phyloP scores from a whole-genome alignment of 2,888 invertebrate species.

The Penaeus monodon region DNA sequence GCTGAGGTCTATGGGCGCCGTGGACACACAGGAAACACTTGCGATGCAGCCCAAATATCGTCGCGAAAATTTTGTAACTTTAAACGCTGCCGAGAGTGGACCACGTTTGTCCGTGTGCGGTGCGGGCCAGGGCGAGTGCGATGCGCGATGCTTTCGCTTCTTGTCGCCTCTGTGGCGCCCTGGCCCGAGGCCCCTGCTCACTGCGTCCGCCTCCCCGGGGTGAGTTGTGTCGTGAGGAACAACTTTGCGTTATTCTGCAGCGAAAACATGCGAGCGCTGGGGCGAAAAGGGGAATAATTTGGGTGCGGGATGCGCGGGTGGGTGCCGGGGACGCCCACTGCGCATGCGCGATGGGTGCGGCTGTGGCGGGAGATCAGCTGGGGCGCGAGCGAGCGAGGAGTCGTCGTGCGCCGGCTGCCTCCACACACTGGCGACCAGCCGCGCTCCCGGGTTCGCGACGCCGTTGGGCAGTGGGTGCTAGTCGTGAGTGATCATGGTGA shows the following conservation, averaged over 20 bases:
- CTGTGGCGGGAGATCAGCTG: slow-evolving; percentile 59
- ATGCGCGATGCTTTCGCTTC: slow-evolving; percentile 41
- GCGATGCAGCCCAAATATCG: not conserved
- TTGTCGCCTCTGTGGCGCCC: not conserved
- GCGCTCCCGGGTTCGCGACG: slow-evolving; percentile 8
- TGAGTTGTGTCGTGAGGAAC: no score
- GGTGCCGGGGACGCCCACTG: slow-evolving; percentile 27
- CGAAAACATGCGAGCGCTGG: not conserved
- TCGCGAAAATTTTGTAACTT: slow-evolving; percentile 56
- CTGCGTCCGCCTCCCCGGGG: no score
- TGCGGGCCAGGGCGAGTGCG: slow-evolving; percentile 30
- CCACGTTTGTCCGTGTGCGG: slow-evolving; percentile 49
- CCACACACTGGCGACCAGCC: slow-evolving; percentile 40
- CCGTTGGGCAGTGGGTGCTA: slow-evolving; percentile 1
- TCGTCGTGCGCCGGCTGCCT: slow-evolving; percentile 60
- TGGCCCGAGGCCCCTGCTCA: no score
- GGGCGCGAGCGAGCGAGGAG: slow-evolving; percentile 50
- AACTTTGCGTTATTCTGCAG: not conserved
- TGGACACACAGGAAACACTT: not conserved
- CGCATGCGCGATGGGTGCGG: slow-evolving; percentile 56
- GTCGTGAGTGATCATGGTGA: slow-evolving; percentile 47
- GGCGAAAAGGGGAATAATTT: not conserved
- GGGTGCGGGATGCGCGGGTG: slow-evolving; percentile 19
- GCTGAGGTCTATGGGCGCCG: no score
- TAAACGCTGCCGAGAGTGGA: slow-evolving; percentile 35